Conservation (phyloP, 2,113 vertebrate genomes). For the Pogonocichla stellata region DNA sequence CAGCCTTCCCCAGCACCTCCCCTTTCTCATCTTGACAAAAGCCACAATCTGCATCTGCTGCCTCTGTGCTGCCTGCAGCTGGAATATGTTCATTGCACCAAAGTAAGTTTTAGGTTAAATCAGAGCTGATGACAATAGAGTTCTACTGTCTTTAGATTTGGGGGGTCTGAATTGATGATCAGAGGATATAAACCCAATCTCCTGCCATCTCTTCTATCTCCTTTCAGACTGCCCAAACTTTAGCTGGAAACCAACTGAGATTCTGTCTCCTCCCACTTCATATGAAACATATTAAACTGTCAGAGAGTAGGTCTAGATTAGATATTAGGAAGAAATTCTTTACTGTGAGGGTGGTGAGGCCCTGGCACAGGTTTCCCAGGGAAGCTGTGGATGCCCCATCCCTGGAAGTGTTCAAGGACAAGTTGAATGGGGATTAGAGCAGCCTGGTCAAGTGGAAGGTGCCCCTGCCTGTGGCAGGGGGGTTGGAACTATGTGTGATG, state of each 20-base stretch:
- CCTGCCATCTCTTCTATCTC: background rate
- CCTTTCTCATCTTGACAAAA: background rate
- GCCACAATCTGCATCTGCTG: background rate
- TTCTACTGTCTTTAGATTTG: background rate
- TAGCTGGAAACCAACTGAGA: background rate
- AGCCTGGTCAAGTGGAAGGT: background rate
- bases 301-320: background rate
- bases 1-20: background rate
- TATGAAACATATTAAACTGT: background rate
- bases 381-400: background rate
- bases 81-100: background rate
- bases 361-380: background rate
- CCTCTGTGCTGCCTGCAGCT: background rate
- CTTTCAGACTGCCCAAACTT: background rate
- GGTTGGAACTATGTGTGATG: background rate
- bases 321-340: background rate
- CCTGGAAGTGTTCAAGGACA: background rate
- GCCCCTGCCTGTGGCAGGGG: background rate
- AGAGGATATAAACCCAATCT: background rate
- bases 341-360: background rate
- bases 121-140: background rate
- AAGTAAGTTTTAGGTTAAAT: background rate
- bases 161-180: background rate
- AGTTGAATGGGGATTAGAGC: background rate
- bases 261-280: background rate